Base-by-base conservation (phyloP, 2,113 vertebrate genomes). In the Sinocyclocheilus anophthalmus region DNA sequence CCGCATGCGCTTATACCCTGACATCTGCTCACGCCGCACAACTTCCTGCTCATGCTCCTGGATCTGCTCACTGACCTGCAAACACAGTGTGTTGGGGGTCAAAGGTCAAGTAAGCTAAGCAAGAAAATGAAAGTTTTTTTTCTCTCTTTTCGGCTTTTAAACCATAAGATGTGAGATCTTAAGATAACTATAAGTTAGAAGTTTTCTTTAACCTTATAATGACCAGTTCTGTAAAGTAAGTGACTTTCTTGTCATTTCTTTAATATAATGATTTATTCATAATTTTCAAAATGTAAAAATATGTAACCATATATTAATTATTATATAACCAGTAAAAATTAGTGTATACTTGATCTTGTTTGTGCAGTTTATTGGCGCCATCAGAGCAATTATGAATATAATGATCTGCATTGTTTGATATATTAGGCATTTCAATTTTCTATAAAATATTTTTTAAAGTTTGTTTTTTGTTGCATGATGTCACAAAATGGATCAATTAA, bases 1-100 rank as follows among this genome's bases (percentile, higher is more conserved):
- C 94, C 97, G 96, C 97, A 99, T 99, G 94, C 98, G 98, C 95
- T 99, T 99, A 95, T 99, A 99, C 94, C 98, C 97, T 91, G 98
- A 99, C 98, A 99, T 99, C 97, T 99, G 98, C 96, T 99, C 98
- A 92, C 97, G 97, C 94, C 98, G 94, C 96, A 98, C 98, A 93
- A 96, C 98, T 94, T 99, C 98, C 96, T 99, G 98, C 96, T 99
- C 98, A 97, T 99, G 98, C 94, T 99, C 98, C 92, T 99, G 97
- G 96, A 99, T 99, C 96, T 99, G 97, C 83, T 83, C 72, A 77
- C 79, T 83, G 84, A 87, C 88, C 88, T 89, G 53, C 57, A 87
- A 55, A 33, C 57, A 73, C 26, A 69, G 22, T 59, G 30, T 70
- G 22, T 70, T 53, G 24, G 30, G 45, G 67, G 67, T 73, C 69